phyloP scores from a whole-genome alignment of 2,797 vertebrate species.

The Peromyscus attwateri region DNA sequence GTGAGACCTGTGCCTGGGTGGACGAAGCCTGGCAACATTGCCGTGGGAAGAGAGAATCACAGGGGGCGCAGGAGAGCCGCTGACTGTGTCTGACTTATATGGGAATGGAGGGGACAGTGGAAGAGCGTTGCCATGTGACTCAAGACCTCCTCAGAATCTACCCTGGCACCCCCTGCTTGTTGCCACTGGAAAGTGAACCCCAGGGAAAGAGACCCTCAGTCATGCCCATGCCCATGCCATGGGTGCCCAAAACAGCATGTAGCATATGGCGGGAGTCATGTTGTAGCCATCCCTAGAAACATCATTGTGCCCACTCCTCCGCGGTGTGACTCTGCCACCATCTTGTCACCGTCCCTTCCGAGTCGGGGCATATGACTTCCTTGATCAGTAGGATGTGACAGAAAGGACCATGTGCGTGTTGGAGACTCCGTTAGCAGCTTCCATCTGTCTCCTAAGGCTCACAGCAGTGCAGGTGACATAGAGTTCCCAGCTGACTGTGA shows the following conservation, averaged over 20 bases:
- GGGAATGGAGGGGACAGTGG: not conserved
- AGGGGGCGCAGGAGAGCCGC: too few relatives aligned
- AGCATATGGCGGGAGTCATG: not conserved
- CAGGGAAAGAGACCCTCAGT: too few relatives aligned
- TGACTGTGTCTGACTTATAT: rapidly evolving
- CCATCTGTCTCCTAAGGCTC: not conserved
- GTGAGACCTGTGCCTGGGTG: not conserved
- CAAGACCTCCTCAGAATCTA: not conserved
- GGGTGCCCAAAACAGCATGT: not conserved
- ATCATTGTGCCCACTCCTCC: rapidly evolving
- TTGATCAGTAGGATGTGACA: not conserved
- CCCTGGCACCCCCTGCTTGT: not conserved
- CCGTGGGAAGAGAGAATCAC: not conserved
- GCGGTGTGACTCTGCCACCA: not conserved
- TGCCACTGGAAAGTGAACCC: not conserved
- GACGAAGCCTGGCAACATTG: not conserved
- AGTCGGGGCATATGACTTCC: not conserved
- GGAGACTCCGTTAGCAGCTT: not conserved
- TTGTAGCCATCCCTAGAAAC: not conserved
- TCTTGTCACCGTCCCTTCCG: not conserved
- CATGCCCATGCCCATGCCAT: not conserved
- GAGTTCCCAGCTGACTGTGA: not conserved
- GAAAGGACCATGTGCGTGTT: not conserved
- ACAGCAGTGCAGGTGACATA: not conserved
- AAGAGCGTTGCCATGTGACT: not conserved